These are phyloP conservation scores for Panagrolaimus sp. DNA, from an alignment of 1,140 invertebrate species.

Conservation along the genomic window DNA sequence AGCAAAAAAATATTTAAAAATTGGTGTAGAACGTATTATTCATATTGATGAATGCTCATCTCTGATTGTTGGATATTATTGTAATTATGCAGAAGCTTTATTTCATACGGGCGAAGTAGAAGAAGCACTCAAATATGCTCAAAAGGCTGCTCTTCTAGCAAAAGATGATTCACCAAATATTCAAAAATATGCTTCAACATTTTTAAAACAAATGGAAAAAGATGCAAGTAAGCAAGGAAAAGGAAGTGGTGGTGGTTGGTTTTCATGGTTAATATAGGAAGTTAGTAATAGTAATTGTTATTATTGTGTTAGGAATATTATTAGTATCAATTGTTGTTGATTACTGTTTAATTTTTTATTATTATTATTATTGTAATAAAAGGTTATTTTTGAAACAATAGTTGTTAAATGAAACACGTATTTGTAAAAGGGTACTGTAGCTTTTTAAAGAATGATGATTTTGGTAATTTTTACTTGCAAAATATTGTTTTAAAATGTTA, in stretches of 20 bases:
- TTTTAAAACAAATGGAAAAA: constrained; percentile 24
- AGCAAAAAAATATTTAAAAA: constrained; percentile 47
- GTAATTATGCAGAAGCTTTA: constrained; percentile 55
- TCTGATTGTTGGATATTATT: constrained; percentile 46
- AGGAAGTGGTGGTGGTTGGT: constrained; percentile 9
- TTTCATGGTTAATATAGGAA: constrained; percentile 8
- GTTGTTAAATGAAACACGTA: too few species aligned
- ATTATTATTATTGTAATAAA: too few species aligned
- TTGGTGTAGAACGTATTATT: constrained; percentile 49
- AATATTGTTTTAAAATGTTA: too few species aligned
- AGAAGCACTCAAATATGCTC: constrained; percentile 50
- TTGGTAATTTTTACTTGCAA: too few species aligned
- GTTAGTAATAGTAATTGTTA: too few species aligned
- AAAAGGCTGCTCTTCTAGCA: constrained; percentile 39
- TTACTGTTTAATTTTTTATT: too few species aligned
- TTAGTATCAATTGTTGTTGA: too few species aligned
- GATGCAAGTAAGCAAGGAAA: constrained; percentile 16
- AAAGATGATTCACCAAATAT: constrained; percentile 21
- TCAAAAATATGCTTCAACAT: constrained; percentile 33
- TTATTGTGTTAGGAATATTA: too few species aligned
- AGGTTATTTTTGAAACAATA: too few species aligned
- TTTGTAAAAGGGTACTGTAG: too few species aligned
- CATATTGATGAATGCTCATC: constrained; percentile 23
- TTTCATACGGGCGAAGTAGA: constrained; percentile 52
- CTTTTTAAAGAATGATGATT: too few species aligned